These are phyloP conservation scores for Tachuris rubrigastra DNA, from an alignment of 2,113 vertebrate genomes.

Conservation along the genomic window DNA sequence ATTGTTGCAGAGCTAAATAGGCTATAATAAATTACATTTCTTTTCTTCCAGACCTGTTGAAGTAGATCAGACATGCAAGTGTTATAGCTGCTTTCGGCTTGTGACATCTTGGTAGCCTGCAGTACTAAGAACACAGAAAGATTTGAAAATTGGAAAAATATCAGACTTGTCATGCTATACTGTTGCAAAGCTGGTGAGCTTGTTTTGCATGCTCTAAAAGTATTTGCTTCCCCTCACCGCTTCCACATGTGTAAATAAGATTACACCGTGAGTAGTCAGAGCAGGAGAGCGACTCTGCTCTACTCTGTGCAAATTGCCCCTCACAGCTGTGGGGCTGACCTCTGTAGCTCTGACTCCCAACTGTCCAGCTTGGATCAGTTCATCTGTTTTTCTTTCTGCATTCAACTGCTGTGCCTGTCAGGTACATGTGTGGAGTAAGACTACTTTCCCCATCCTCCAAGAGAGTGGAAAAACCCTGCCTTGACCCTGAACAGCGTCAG, in stretches of 20 bases:
- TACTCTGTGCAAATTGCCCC: not conserved
- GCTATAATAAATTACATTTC: slow-evolving; percentile 67
- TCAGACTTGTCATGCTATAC: not conserved
- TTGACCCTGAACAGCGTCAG: not conserved
- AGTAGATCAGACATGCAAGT: slow-evolving; percentile 47
- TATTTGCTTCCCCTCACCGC: not conserved
- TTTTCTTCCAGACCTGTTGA: slow-evolving; percentile 46
- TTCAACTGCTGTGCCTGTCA: not conserved
- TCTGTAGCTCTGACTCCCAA: not conserved
- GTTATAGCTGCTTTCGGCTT: slow-evolving; percentile 43
- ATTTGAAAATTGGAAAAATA: not conserved
- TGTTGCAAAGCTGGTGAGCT: not conserved
- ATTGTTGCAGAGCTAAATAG: slow-evolving; percentile 76
- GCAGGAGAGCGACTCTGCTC: not conserved
- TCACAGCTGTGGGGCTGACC: not conserved
- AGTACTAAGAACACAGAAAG: not conserved
- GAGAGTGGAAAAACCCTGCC: not conserved
- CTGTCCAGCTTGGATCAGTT: not conserved
- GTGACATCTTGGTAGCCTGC: slow-evolving; percentile 39
- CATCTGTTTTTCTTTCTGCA: not conserved
- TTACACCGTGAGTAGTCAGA: not conserved
- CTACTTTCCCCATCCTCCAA: not conserved
- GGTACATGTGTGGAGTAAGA: not conserved
- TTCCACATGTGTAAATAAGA: not conserved
- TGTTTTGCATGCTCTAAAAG: not conserved